These are phyloP conservation scores for Campylomormyrus numenius DNA, from an alignment of 2,113 vertebrate species.

Conservation along the genomic window DNA sequence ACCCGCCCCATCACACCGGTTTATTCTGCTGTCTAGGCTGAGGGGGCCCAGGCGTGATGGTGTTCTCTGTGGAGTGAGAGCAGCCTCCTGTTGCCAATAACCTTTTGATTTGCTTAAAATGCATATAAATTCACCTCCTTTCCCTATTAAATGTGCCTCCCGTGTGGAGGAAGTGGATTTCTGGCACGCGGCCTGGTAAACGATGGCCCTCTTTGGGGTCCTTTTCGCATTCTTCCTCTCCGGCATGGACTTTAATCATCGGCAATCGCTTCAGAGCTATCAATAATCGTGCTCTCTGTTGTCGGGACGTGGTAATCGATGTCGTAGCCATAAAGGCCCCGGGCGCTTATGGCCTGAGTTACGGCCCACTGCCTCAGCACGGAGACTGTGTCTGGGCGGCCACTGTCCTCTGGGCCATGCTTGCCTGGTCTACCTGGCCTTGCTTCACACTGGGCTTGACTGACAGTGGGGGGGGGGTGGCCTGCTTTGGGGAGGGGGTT, in stretches of 20 bases:
- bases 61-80: constrained; percentile 56
- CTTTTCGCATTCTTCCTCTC: not conserved
- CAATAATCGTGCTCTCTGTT: constrained; percentile 44
- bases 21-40: not conserved
- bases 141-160: constrained; percentile 53
- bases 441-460: not conserved
- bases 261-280: constrained; percentile 36
- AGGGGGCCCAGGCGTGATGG: constrained; percentile 26
- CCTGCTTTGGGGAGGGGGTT: not conserved
- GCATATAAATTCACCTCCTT: constrained; percentile 55
- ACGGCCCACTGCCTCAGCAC: not conserved
- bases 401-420: not conserved
- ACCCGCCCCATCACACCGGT: not conserved
- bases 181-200: not conserved
- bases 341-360: constrained; percentile 30
- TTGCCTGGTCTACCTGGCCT: not conserved
- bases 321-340: constrained; percentile 32
- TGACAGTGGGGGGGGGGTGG: not conserved
- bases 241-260: constrained; percentile 57
- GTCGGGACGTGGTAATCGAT: constrained; percentile 43
- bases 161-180: constrained; percentile 53
- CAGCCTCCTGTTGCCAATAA: constrained; percentile 57
- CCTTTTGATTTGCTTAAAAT: constrained; percentile 53
- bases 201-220: constrained; percentile 28
- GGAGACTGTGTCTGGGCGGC: not conserved